Percentiles rank a stretch among this genome's conserved stretches.
These are phyloP conservation scores for Planococcus citri DNA, from an alignment of 1,140 invertebrate species.

Conservation along the genomic window DNA sequence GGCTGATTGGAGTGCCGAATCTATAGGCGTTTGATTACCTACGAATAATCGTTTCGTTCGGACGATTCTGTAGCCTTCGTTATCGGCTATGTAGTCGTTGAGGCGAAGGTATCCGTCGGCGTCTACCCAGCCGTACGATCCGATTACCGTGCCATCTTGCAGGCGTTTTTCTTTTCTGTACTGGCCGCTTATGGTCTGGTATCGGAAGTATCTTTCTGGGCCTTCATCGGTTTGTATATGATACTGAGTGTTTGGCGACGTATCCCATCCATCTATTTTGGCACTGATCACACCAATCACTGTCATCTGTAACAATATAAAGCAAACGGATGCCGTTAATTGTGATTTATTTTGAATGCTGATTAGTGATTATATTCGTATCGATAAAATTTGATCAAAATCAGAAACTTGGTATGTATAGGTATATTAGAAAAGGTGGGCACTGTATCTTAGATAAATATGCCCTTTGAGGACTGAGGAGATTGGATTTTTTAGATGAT, in stretches of 20 bases:
- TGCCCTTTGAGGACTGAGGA: too few species aligned
- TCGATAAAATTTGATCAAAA: too few species aligned
- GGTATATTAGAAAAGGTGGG: too few species aligned
- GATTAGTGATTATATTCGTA: too few species aligned
- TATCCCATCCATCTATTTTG: slow-evolving; percentile 38
- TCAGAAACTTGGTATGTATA: too few species aligned
- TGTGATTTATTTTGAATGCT: neutral
- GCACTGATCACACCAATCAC: slow-evolving; percentile 27
- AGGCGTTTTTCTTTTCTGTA: slow-evolving; percentile 75
- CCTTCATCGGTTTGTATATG: slow-evolving; percentile 87
- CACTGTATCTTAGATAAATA: too few species aligned
- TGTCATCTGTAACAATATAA: slow-evolving; percentile 29
- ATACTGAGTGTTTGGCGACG: slow-evolving; percentile 53
- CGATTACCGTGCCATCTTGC: slow-evolving; percentile 52
- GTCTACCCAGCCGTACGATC: slow-evolving; percentile 69
- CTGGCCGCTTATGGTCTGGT: slow-evolving; percentile 75
- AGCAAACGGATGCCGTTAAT: neutral
- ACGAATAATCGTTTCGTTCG: slow-evolving; percentile 63
- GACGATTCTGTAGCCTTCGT: slow-evolving; percentile 61
- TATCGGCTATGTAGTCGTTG: slow-evolving; percentile 75
- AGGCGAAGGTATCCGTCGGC: slow-evolving; percentile 63
- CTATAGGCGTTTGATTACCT: slow-evolving; percentile 51
- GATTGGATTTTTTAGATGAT: too few species aligned
- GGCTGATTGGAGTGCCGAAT: slow-evolving; percentile 52
- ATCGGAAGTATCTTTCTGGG: slow-evolving; percentile 68